Evolutionary conservation across 2,888 invertebrate species (phyloP).

Genomic region (Tiliacea aurago): DNA sequence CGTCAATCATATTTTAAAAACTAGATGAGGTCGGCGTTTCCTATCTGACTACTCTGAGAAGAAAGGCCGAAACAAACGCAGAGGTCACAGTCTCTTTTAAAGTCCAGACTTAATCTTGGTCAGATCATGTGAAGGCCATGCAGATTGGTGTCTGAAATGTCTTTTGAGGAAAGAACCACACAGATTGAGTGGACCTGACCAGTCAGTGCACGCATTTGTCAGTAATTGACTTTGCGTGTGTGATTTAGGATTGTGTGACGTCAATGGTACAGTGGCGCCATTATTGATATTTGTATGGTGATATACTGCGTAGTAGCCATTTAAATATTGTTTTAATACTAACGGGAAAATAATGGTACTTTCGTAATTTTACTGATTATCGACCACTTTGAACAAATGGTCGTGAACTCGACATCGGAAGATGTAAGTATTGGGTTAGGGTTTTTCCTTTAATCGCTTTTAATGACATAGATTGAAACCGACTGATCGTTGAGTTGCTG

Average conservation of each 20-base stretch:
- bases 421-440: neutral
- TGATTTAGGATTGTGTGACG: neutral
- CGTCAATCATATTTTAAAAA: no score
- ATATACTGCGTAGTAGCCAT: neutral
- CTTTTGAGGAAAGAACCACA: no score
- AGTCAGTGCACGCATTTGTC: no score
- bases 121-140: no score
- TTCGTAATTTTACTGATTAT: neutral
- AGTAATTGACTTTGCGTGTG: neutral
- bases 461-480: neutral
- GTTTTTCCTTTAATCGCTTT: neutral
- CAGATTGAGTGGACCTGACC: no score
- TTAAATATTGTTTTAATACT: neutral
- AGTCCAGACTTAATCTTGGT: no score
- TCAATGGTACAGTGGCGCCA: neutral
- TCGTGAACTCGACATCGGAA: neutral
- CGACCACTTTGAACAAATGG: neutral
- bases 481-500: neutral
- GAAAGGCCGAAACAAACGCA: no score
- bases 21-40: no score
- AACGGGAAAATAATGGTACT: neutral
- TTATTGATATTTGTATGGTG: neutral
- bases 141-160: no score
- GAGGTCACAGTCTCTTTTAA: no score
- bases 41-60: no score